Evolutionary conservation across 2,113 vertebrate genomes (phyloP).

Genomic region (Cisticola juncidis): DNA sequence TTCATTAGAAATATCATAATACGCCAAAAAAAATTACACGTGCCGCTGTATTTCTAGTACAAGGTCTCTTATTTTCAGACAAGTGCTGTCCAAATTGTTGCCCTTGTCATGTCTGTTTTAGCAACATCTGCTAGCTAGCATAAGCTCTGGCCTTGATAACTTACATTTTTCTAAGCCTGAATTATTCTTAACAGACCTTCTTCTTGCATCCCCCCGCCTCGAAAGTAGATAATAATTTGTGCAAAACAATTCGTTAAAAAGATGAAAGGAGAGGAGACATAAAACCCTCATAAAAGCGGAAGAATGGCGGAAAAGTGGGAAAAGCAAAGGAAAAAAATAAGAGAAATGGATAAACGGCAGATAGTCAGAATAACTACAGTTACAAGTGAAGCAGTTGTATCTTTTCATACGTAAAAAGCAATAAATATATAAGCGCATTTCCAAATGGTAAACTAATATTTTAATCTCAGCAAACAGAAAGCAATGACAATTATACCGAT

Average conservation of each 20-base stretch:
- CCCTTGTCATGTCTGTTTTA: not conserved
- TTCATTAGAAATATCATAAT: not conserved
- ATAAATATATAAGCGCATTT: not conserved
- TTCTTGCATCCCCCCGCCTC: not conserved
- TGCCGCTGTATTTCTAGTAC: not conserved
- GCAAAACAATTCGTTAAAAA: not conserved
- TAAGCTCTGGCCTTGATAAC: constrained; percentile 9
- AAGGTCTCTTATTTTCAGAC: not conserved
- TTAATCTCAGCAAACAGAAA: not conserved
- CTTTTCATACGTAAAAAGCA: not conserved
- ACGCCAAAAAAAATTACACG: not conserved
- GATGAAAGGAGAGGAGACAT: not conserved
- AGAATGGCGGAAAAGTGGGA: not conserved
- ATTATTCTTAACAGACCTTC: not conserved
- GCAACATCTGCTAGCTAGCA: not conserved
- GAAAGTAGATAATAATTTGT: not conserved
- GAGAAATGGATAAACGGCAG: not conserved
- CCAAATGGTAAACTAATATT: not conserved
- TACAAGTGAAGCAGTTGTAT: not conserved
- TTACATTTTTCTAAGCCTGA: not conserved
- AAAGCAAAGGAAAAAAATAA: not conserved
- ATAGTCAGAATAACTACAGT: not conserved
- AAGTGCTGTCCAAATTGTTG: not conserved
- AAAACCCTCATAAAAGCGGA: not conserved
- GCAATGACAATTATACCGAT: not conserved